Evolutionary conservation across 23 tunicate species (phyloP).

Genomic region (Corella eumyota): DNA sequence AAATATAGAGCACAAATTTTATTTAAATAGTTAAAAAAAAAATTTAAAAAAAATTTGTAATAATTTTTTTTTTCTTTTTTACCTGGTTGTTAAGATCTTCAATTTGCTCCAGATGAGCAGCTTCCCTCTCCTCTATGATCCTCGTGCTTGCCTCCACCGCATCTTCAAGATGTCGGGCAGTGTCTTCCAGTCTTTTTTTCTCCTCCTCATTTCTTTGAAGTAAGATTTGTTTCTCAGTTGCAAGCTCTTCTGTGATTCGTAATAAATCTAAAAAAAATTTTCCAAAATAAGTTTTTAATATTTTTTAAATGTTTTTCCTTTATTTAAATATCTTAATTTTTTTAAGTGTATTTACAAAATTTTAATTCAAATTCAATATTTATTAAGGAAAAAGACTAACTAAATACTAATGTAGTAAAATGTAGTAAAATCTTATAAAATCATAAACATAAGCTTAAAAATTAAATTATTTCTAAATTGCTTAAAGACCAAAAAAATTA

Average conservation of each 20-base stretch:
- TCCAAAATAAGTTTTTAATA: not conserved
- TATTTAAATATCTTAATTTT: no score
- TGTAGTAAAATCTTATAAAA: no score
- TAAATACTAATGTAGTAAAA: no score
- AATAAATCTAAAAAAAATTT: constrained; percentile 37
- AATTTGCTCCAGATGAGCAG: constrained; percentile 20
- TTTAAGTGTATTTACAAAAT: not conserved
- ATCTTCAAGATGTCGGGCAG: constrained; percentile 53
- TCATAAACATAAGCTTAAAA: no score
- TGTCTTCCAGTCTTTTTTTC: constrained; percentile 28
- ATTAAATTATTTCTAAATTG: no score
- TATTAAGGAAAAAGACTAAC: no score
- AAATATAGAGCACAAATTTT: no score
- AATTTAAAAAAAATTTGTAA: no score
- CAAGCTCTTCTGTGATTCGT: constrained; percentile 42
- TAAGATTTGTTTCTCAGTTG: constrained; percentile 50
- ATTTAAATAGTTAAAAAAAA: no score
- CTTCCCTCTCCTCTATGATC: constrained; percentile 47
- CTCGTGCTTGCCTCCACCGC: constrained; percentile 28
- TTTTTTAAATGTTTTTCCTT: no score
- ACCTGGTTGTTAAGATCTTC: constrained; percentile 79
- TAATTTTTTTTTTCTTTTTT: no score
- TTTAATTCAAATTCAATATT: not conserved
- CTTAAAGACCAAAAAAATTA: no score
- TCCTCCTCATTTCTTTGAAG: constrained; percentile 47